Percentiles rank a stretch among this genome's conserved stretches.
phyloP scores from a whole-genome alignment of 2,113 vertebrate genomes.

The Thamnophis sirtalis region DNA sequence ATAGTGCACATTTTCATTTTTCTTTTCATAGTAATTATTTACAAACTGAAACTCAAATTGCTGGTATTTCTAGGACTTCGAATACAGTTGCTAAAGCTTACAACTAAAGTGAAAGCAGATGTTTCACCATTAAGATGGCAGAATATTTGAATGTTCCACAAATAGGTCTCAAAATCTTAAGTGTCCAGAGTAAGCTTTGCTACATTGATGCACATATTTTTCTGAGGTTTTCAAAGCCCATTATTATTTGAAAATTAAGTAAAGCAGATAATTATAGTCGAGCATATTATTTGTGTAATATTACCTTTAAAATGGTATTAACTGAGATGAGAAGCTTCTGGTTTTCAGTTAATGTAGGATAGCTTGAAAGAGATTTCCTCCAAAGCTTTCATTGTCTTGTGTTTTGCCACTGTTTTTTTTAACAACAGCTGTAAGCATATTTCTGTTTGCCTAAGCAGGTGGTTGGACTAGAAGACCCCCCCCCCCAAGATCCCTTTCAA shows the following conservation, averaged over 20 bases:
- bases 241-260: background rate
- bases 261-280: background rate
- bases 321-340: background rate
- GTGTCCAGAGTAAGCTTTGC: background rate
- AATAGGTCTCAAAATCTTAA: background rate
- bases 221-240: background rate
- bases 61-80: background rate
- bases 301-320: background rate
- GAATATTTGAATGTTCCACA: background rate
- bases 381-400: background rate
- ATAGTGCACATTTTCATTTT: constrained; percentile 2
- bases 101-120: background rate
- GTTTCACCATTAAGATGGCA: background rate
- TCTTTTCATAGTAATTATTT: background rate
- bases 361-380: background rate
- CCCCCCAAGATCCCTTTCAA: too few species aligned
- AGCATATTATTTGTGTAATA: background rate
- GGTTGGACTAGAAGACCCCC: too few species aligned
- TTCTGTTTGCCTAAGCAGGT: background rate
- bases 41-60: background rate
- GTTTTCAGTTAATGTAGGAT: background rate
- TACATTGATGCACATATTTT: background rate
- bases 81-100: background rate
- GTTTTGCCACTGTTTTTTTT: background rate
- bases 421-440: background rate